Evolutionary conservation across 2,797 vertebrate genomes (phyloP), one percentile per base, ranked within the genome.

Genomic region (Phataginus tetradactyla): DNA sequence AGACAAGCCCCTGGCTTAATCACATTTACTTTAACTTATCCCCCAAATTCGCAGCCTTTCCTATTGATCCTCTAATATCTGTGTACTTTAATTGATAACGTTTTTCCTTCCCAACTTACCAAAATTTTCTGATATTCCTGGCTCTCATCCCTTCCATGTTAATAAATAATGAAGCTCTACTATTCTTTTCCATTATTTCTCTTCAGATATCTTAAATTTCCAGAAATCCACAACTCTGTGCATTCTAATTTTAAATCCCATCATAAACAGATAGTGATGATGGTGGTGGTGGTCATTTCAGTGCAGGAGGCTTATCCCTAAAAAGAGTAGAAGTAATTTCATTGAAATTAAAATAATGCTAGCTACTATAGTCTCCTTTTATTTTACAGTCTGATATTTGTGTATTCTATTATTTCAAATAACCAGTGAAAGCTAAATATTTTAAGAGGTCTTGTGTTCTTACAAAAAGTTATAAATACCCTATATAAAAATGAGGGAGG

Each of bases 171-270:
- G 53, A 63, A 51, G 59, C 68, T 94, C 53, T 77, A 81, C 57
- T 92, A 42, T 86, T 80, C 42, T 96, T 93, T 93, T 80, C 34
- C 23, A 71, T 91, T 72, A 21, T 74, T 90, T 55, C 39, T 84
- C 66, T 92, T 96, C 72, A 95, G 20, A 66, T 90, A 53, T 75
- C 78, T 94, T 75, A 37, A 75, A 72, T 93, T 90, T 93, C 63
- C 59, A 57, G 59, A n/a, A 68, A 81, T 66, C 23, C 45, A 27
- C 85, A 45, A 79, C 79, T 55, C 15, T 7, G 27, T 32, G 49
- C 15, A 34, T 85, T 75, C 63, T 74, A 14, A 85, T 66, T 75
- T 86, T 90, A 92, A 63, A 85, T 66, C 45, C 59, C 39, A 27
- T 61, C 51, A 49, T 13, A 49, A 88, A 69, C 78, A 29, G 81